These are phyloP conservation scores for Mus spicilegus DNA, from an alignment of 2,113 vertebrate genomes.

Conservation along the genomic window DNA sequence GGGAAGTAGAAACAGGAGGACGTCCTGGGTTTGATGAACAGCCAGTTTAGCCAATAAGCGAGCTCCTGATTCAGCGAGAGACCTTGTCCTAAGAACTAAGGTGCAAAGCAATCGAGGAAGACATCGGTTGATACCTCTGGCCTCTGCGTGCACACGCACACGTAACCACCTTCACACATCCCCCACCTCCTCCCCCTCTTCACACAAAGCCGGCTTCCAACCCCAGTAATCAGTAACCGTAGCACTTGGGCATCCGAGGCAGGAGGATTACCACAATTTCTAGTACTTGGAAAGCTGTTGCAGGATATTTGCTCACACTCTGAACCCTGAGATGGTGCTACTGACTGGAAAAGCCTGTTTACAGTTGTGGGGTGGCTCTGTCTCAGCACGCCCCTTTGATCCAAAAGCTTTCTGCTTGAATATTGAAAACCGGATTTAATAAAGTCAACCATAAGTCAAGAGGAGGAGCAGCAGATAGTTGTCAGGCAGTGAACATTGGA, in stretches of 20 bases:
- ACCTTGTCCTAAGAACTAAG: background rate
- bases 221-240: background rate
- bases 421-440: too few relatives aligned
- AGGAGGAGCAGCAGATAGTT: too few relatives aligned
- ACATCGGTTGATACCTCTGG: too few relatives aligned
- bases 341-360: too few relatives aligned
- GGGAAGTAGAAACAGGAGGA: background rate
- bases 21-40: background rate
- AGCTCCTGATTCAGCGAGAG: background rate
- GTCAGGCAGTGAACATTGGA: too few relatives aligned
- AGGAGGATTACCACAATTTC: background rate
- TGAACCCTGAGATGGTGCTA: too few relatives aligned
- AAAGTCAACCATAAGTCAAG: too few relatives aligned
- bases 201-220: background rate
- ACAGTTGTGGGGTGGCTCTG: too few relatives aligned
- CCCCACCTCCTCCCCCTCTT: too few relatives aligned
- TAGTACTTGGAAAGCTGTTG: background rate
- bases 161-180: accelerated
- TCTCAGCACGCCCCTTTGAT: too few relatives aligned
- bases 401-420: too few relatives aligned
- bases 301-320: too few relatives aligned
- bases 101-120: background rate
- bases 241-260: background rate
- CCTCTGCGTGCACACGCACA: accelerated
- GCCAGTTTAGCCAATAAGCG: background rate